Percentiles rank a stretch among this genome's conserved stretches.
Evolutionary conservation across 35 echinoderm and acorn worm genomes (phyloP).

Genomic region (Ophiothrix spiculata): DNA sequence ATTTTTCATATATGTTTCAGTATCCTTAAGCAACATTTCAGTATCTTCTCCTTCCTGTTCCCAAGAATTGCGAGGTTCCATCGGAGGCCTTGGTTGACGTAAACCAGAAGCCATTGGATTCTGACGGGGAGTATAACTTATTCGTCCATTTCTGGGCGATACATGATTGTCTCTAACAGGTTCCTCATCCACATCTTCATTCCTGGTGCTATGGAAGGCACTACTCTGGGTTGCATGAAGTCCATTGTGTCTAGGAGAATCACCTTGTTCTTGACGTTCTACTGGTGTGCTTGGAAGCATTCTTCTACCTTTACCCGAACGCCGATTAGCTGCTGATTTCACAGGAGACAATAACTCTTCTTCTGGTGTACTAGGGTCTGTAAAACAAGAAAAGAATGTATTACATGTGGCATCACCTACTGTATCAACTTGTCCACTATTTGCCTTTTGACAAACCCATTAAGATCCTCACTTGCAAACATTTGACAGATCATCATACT

Average conservation of each 20-base stretch:
- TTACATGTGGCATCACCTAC: no score
- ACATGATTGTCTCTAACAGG: conserved; percentile 12
- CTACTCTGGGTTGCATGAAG: conserved; percentile 35
- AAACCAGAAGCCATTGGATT: conserved; percentile 17
- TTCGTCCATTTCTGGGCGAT: not conserved
- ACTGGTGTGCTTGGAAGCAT: conserved; percentile 44
- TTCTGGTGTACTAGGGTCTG: conserved; percentile 18
- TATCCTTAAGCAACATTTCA: conserved; percentile 85
- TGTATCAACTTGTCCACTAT: no score
- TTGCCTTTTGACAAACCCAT: no score
- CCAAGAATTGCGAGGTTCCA: conserved; percentile 19
- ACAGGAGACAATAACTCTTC: conserved; percentile 17
- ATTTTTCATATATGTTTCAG: conserved; percentile 74
- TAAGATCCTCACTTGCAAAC: no score
- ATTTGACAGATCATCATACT: no score
- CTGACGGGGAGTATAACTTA: conserved; percentile 13
- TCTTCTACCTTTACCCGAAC: conserved; percentile 37
- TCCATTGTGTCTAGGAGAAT: conserved; percentile 36
- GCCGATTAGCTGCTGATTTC: conserved; percentile 15
- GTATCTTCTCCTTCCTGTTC: conserved; percentile 66
- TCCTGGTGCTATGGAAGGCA: conserved; percentile 57
- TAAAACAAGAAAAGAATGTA: not conserved
- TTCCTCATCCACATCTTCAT: not conserved
- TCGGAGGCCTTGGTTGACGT: not conserved
- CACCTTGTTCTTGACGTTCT: conserved; percentile 9